Percentiles rank a stretch among this genome's conserved stretches.
Conservation (phyloP, 2,797 vertebrate genomes). For the Sarcophilus harrisii region DNA sequence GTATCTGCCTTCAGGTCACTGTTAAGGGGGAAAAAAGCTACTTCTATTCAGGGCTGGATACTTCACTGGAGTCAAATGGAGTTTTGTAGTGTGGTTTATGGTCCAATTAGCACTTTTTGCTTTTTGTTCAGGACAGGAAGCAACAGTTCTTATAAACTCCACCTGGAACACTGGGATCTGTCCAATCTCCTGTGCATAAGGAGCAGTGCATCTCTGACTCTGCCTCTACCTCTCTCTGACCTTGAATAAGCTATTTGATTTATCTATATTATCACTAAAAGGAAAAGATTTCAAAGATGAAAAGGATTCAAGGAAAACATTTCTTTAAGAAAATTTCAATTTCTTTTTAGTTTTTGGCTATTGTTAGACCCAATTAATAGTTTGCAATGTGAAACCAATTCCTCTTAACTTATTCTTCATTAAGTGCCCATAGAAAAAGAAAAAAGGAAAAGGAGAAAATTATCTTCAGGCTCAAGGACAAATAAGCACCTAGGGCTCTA, state of each 20-base stretch:
- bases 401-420: constrained; percentile 35
- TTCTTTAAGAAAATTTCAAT: constrained; percentile 18
- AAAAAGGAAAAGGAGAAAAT: neutral
- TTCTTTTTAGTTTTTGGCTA: constrained; percentile 41
- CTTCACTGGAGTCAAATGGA: neutral
- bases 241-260: neutral
- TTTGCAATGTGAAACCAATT: neutral
- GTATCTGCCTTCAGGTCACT: neutral
- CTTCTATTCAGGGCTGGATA: neutral
- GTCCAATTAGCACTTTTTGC: neutral
- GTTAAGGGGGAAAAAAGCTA: neutral
- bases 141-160: neutral
- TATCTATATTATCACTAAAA: constrained; percentile 31
- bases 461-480: constrained; percentile 40
- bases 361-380: neutral
- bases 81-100: constrained; percentile 6
- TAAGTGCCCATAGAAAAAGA: constrained; percentile 44
- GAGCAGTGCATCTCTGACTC: neutral
- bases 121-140: constrained; percentile 17
- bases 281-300: constrained; percentile 54
- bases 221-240: neutral
- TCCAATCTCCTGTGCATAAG: too few species aligned
- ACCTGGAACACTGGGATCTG: neutral
- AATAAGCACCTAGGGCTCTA: neutral
- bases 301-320: constrained; percentile 34